These are phyloP conservation scores for Xestia xanthographa DNA, from an alignment of 2,888 invertebrate genomes.

Conservation along the genomic window DNA sequence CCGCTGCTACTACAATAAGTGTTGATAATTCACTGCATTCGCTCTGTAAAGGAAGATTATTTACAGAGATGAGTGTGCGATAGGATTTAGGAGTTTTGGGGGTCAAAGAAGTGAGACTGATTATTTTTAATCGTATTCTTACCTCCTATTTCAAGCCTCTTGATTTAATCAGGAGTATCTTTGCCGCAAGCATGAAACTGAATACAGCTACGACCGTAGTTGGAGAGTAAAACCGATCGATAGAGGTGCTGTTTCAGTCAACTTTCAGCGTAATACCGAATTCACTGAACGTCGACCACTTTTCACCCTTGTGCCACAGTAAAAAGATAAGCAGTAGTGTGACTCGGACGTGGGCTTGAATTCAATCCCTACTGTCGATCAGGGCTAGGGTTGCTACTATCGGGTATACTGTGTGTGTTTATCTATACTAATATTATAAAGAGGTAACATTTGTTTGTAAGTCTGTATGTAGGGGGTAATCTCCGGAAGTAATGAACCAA, in stretches of 20 bases:
- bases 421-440: no score
- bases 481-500: no score
- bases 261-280: not conserved
- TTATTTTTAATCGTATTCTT: not conserved
- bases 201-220: not conserved
- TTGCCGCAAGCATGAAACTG: not conserved
- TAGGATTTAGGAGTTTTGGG: slow-evolving; percentile 44
- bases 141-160: not conserved
- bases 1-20: slow-evolving; percentile 68
- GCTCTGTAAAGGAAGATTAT: slow-evolving; percentile 80
- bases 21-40: slow-evolving; percentile 77
- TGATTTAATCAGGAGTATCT: not conserved
- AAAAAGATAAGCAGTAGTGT: no score
- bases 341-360: no score
- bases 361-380: no score
- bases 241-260: not conserved
- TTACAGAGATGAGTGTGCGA: slow-evolving; percentile 84
- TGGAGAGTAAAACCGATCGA: not conserved
- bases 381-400: no score
- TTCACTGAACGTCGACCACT: no score
- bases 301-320: no score
- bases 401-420: no score
- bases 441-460: no score
- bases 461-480: no score
- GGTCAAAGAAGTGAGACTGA: slow-evolving; percentile 20